Conservation (phyloP, 2,797 vertebrate species). For the Smutsia temminckii region DNA sequence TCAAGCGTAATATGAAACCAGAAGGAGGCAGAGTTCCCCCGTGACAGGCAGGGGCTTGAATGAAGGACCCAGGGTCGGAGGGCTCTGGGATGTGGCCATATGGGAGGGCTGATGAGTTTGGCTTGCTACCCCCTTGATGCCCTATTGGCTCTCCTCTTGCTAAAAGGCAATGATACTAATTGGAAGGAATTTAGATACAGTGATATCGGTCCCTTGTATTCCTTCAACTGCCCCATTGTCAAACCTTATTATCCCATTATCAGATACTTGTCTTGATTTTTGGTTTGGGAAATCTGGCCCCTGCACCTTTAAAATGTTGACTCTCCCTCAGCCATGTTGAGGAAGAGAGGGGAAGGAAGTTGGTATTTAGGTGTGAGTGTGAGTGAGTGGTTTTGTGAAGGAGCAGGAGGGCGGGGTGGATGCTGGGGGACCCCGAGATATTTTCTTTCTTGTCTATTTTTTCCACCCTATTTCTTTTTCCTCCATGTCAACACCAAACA, state of each 20-base stretch:
- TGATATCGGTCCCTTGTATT: neutral
- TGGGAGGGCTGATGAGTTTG: neutral
- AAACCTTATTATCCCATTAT: neutral
- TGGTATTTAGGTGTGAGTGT: conserved; percentile 55
- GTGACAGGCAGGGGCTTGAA: neutral
- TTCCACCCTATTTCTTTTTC: conserved; percentile 84
- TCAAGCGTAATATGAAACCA: neutral
- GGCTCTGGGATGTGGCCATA: neutral
- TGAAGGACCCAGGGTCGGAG: neutral
- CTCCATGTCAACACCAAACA: conserved; percentile 92
- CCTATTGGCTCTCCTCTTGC: neutral
- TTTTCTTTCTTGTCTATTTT: conserved; percentile 81
- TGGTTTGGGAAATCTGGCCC: neutral
- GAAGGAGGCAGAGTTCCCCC: neutral
- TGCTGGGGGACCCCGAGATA: conserved; percentile 71
- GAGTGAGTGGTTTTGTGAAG: conserved; percentile 4
- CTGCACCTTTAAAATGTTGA: conserved; percentile 56
- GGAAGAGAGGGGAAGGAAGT: conserved; percentile 31
- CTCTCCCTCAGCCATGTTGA: neutral
- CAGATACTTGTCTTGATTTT: neutral
- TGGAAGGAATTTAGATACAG: neutral
- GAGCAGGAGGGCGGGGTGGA: conserved; percentile 31
- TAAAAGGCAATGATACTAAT: neutral
- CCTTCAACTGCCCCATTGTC: neutral
- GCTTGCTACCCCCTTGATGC: neutral